Conservation (phyloP, 2,113 vertebrate species). For the Heptranchias perlo region DNA sequence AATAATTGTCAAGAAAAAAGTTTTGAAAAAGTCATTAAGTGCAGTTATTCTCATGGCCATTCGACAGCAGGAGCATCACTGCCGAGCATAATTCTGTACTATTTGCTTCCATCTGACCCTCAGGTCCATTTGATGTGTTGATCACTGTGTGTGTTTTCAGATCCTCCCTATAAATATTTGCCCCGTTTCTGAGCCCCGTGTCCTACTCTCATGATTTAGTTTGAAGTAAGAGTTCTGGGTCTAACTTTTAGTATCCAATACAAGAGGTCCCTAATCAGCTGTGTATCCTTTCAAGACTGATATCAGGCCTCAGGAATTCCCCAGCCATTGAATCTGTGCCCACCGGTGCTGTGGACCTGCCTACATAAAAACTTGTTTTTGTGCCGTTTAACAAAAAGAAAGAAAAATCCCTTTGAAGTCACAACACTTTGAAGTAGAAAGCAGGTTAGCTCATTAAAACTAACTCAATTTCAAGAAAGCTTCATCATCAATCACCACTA, state of each 20-base stretch:
- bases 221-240: not conserved
- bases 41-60: not conserved
- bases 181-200: not conserved
- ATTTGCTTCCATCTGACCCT: not conserved
- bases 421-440: slow-evolving; percentile 2
- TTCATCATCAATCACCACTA: not conserved
- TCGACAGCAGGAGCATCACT: not conserved
- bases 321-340: not conserved
- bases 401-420: not conserved
- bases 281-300: not conserved
- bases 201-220: not conserved
- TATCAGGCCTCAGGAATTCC: not conserved
- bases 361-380: not conserved
- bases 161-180: not conserved
- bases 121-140: not conserved
- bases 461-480: not conserved
- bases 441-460: slow-evolving; percentile 19
- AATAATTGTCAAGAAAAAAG: not conserved
- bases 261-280: not conserved
- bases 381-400: not conserved
- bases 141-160: not conserved
- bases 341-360: not conserved
- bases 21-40: not conserved
- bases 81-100: not conserved
- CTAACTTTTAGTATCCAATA: not conserved